Evolutionary conservation across 2,888 invertebrate genomes (phyloP).

Genomic region (Hypsopygia costalis): DNA sequence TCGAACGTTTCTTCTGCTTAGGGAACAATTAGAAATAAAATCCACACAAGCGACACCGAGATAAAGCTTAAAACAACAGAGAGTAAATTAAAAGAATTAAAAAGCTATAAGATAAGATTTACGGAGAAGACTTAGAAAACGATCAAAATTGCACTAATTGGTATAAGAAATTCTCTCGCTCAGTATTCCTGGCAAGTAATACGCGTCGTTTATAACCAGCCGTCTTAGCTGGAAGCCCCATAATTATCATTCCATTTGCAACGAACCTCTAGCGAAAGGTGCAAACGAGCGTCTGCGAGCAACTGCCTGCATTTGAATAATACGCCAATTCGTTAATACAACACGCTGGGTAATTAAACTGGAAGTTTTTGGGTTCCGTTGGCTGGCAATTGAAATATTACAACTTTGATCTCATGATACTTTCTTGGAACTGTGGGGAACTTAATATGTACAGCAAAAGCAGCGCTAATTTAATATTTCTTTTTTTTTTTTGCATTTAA

Average conservation of each 20-base stretch:
- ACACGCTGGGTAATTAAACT: slow-evolving; percentile 27
- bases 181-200: slow-evolving; percentile 1
- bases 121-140: no score
- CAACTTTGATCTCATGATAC: no score
- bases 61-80: no score
- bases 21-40: no score
- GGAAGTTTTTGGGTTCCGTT: not conserved
- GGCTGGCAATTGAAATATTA: not conserved
- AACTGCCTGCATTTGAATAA: slow-evolving; percentile 31
- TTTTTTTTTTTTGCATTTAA: no score
- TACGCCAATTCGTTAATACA: slow-evolving; percentile 29
- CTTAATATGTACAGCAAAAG: no score
- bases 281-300: slow-evolving; percentile 19
- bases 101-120: no score
- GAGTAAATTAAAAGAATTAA: no score
- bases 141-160: slow-evolving; percentile 4
- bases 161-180: not conserved
- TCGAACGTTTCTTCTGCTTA: no score
- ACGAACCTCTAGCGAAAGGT: slow-evolving; percentile 14
- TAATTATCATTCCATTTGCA: slow-evolving; percentile 21
- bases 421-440: no score
- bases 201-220: not conserved
- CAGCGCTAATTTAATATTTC: no score
- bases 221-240: slow-evolving; percentile 11
- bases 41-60: no score